Evolutionary conservation across 2,888 invertebrate species (phyloP), one percentile per base, ranked within the genome.

Genomic region (Leucoptera coffeella): DNA sequence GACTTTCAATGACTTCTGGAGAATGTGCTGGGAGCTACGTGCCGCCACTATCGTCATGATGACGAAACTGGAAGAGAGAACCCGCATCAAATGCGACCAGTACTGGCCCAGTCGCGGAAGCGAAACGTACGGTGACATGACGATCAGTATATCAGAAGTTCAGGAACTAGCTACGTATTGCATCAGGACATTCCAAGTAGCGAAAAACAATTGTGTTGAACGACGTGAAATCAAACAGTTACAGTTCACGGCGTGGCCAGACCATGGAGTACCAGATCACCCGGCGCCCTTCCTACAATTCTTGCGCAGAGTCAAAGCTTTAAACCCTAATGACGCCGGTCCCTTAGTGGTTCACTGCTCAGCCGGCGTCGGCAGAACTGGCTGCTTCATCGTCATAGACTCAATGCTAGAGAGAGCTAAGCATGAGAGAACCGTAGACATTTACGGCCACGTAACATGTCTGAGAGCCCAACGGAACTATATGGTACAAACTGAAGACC

Each of bases 201-300:
- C 86, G 32, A 78, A 84, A 22, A 79, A 83, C 42, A 85, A 84
- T 12, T 80, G 80, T 38, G 79, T 81, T 23, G 94, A 95, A 47
- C 81, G 91, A 14, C 80, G 97, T 2, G 97, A 99, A 56, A 84
- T 99, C 28, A 90, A 94, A 43, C 99, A 99, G 53, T 73, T 97
- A 39, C 99, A 99, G 61, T 99, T 97, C 52, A 99, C 97, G 1
- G 97, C 97, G 4, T 99, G 99, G 99, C 97, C 99, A 2, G 99
- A 99, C 62, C 99, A 99, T 48, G 97, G 90, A 2, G 97, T 99
- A 3, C 97, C 99, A 2, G 97, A 97, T 54, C 95, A 97, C 61
- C 96, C 99, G 0, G 97, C 97, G 1, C 97, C 97, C 0, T 94
- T 99, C 71, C 73, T 99, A 37, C 93, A 96, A 67, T 99, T 99